Evolutionary conservation across 2,113 vertebrate genomes (phyloP).

Genomic region (Paedocypris sp.): DNA sequence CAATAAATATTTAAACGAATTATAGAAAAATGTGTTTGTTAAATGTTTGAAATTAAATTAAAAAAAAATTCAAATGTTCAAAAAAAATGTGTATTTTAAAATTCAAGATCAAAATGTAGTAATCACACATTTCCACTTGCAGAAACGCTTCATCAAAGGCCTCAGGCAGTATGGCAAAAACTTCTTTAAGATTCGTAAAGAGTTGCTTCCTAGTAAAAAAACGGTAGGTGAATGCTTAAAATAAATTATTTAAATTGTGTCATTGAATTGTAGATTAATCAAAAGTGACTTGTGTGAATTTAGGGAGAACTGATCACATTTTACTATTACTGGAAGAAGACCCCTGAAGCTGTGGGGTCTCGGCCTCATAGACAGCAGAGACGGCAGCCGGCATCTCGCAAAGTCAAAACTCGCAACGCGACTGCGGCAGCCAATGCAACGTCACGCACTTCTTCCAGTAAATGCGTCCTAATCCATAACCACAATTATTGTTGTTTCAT

Average conservation of each 20-base stretch:
- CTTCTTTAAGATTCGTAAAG: constrained; percentile 97
- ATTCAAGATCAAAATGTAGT: constrained; percentile 18
- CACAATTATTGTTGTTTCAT: no score
- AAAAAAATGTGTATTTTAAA: not conserved
- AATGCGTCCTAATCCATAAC: constrained; percentile 54
- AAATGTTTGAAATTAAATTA: no score
- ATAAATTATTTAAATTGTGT: not conserved
- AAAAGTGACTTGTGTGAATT: constrained; percentile 10
- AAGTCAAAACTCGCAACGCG: constrained; percentile 90
- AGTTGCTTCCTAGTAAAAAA: constrained; percentile 81
- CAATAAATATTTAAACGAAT: no score
- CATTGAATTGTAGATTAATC: not conserved
- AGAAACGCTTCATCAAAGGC: constrained; percentile 97
- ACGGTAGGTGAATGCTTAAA: constrained; percentile 57
- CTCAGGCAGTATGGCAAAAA: constrained; percentile 96
- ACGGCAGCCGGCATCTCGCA: constrained; percentile 86
- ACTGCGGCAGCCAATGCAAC: constrained; percentile 77
- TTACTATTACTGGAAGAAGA: constrained; percentile 99
- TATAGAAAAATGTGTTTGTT: no score
- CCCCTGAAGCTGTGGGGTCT: constrained; percentile 87
- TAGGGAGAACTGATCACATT: constrained; percentile 97
- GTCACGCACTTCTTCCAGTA: constrained; percentile 82
- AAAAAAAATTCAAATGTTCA: not conserved
- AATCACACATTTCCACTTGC: no score
- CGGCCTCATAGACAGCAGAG: constrained; percentile 88